Base-by-base conservation (phyloP, 2,888 invertebrate species). In the Phyllotreta striolata region DNA sequence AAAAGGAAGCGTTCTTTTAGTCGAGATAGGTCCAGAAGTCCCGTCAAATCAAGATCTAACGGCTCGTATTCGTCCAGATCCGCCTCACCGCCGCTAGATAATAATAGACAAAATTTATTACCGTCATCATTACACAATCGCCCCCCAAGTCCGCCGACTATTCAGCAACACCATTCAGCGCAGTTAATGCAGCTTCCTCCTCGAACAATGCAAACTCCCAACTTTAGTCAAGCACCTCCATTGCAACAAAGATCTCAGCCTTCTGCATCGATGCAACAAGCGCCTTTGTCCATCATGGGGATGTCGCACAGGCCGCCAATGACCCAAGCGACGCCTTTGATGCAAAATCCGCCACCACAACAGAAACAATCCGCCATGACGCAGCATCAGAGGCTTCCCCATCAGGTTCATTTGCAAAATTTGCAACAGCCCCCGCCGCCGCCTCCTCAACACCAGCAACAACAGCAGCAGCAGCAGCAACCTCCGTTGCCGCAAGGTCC, bases 271-370 rank as follows among this genome's bases (percentile, higher is more conserved):
- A 8, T 49, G n/a, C 56, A 58, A 58, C 6, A 6, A 37, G 24
- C 49, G 6, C 10, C 49, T 35, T 35, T 9, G 4, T 9, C 52
- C 14, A 14, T 24, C 1, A 24, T 12, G 12, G 10, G 10, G 14
- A 47, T 24, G 6, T 7, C 13, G 34, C 13, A 13, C 14, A 24
- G 13, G 34, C 47, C 47, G 13, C 39, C 41, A 14, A 51, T 14
- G 63, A 12, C 38, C 9, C 59, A 63, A 44, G 46, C 63, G 58
- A 60, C 51, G 62, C 63, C 60, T 37, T 51, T 39, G 39, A 38
- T 49, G 43, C 56, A 49, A 34, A 58, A 82, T 81, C 71, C 83
- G 82, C 74, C 83, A 6, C 59, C 66, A 1, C 66, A 62, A 41
- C 54, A 64, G 12, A 57, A 47, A 40, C 60, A 34, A 40, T 7